Percentiles rank a stretch among this genome's conserved stretches.
Evolutionary conservation across 64 coral and sea anemone genomes (phyloP).

Genomic region (Hydrozoanthus tunicans): DNA sequence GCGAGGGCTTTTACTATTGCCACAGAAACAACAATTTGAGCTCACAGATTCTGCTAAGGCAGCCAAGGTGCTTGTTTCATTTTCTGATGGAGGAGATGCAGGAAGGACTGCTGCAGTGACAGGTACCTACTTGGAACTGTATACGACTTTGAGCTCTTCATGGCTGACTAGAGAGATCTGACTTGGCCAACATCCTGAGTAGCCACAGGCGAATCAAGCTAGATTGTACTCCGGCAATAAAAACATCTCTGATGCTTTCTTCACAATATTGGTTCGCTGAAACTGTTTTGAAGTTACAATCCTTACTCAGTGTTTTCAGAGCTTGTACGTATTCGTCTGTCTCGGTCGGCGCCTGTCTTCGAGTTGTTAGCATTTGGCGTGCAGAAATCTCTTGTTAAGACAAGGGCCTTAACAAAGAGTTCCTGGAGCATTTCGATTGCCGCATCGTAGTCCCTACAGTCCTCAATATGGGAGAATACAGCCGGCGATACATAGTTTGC

Average conservation of each 20-base stretch:
- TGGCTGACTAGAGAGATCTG: not conserved
- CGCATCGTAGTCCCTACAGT: constrained; percentile 20
- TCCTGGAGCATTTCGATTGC: constrained; percentile 25
- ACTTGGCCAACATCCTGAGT: not conserved
- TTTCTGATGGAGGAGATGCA: not conserved
- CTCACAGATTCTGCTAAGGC: not conserved
- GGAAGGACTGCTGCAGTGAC: not conserved
- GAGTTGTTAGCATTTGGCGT: constrained; percentile 16
- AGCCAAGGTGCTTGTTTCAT: constrained; percentile 4
- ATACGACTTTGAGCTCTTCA: not conserved
- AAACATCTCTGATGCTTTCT: constrained; percentile 14
- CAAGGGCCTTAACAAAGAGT: not conserved
- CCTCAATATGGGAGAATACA: constrained; percentile 10
- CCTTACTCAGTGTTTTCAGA: constrained; percentile 3
- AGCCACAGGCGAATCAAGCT: not conserved
- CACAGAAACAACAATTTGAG: not conserved
- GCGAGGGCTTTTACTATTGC: constrained; percentile 1
- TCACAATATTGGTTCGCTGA: not conserved
- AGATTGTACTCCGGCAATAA: not conserved
- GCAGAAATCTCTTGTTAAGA: constrained; percentile 38
- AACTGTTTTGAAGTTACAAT: not conserved
- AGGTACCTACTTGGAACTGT: not conserved
- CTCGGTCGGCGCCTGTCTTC: not conserved
- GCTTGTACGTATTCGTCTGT: constrained; percentile 15
- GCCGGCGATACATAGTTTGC: constrained; percentile 47